Conservation (phyloP, 2,888 invertebrate genomes). For the Pteria penguin region DNA sequence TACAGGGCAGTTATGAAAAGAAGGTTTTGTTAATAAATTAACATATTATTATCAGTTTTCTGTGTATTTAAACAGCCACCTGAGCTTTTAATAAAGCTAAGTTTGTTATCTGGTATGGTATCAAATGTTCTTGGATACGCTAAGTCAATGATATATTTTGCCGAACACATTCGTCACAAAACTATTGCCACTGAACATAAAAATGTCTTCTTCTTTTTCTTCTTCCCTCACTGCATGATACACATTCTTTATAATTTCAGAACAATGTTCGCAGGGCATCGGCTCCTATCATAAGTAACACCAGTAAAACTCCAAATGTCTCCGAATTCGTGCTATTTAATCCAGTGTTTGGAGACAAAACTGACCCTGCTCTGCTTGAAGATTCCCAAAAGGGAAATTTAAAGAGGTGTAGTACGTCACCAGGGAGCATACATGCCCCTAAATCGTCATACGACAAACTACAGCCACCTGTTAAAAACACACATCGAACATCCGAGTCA, state of each 20-base stretch:
- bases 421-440: background rate
- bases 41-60: no score
- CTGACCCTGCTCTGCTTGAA: background rate
- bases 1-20: no score
- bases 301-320: slow-evolving; percentile 1
- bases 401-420: background rate
- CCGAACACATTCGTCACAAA: no score
- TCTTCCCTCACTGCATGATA: background rate
- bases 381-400: background rate
- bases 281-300: background rate
- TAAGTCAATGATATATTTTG: no score
- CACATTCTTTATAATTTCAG: background rate
- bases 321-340: background rate
- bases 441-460: no score
- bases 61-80: no score
- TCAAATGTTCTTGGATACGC: no score
- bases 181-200: no score
- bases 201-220: background rate
- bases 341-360: slow-evolving; percentile 12
- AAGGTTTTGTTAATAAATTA: no score
- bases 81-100: no score
- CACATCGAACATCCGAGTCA: background rate
- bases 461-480: background rate
- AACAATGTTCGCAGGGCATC: slow-evolving; percentile 2
- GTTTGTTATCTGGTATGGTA: no score